phyloP scores from a whole-genome alignment of 2,113 vertebrate genomes.

The Hydrochoerus hydrochaeris region DNA sequence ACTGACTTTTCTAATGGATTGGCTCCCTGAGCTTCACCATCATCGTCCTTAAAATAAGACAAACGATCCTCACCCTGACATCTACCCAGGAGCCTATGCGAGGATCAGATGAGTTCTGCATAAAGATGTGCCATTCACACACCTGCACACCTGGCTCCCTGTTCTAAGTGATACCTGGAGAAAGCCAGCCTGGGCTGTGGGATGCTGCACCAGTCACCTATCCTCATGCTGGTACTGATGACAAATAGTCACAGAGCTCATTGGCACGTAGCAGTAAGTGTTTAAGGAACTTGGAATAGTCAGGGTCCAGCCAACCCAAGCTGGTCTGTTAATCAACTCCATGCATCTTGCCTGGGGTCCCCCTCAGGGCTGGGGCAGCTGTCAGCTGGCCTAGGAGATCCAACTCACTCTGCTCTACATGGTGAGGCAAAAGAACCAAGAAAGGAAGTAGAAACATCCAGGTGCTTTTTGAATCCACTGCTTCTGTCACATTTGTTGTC shows the following conservation, averaged over 20 bases:
- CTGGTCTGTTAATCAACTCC: background rate
- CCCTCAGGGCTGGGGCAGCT: background rate
- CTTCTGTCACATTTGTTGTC: background rate
- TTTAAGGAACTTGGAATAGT: background rate
- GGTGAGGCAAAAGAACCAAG: background rate
- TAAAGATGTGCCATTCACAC: background rate
- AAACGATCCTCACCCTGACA: background rate
- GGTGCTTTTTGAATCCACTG: background rate
- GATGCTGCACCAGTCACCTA: background rate
- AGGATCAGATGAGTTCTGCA: background rate
- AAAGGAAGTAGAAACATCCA: background rate
- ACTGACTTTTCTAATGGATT: background rate
- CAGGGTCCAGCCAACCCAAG: background rate
- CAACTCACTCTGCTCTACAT: background rate
- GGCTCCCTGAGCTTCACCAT: background rate
- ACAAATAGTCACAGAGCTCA: background rate
- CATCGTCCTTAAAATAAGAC: background rate
- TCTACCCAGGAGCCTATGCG: background rate
- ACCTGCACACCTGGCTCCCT: no score
- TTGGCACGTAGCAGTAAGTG: background rate
- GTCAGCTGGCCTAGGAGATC: background rate
- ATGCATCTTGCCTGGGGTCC: background rate
- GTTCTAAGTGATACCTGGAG: background rate
- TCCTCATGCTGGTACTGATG: background rate
- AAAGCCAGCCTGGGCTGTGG: background rate